Conservation (phyloP, 2,113 vertebrate genomes). For the Turnix velox region DNA sequence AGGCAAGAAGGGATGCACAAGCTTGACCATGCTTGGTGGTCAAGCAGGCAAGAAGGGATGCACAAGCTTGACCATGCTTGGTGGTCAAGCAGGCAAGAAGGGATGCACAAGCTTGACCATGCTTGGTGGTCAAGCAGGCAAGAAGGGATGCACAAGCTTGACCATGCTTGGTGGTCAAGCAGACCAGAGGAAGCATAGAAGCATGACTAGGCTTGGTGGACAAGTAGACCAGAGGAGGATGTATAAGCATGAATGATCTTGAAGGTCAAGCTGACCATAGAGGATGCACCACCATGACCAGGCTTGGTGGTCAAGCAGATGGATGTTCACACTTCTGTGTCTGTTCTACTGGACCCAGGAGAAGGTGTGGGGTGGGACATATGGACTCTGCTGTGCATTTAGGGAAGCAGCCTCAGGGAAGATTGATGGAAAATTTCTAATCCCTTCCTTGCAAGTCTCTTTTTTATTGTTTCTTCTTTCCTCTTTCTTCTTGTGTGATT, state of each 20-base stretch:
- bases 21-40: fast-evolving
- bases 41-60: too few species aligned
- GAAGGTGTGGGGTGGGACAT: background rate
- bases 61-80: too few species aligned
- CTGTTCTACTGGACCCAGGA: background rate
- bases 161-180: fast-evolving
- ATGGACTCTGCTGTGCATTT: background rate
- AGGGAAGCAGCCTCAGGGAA: background rate
- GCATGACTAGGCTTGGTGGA: fast-evolving
- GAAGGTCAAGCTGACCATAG: too few species aligned
- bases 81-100: background rate
- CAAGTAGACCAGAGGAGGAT: too few species aligned
- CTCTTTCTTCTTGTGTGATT: background rate
- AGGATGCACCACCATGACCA: too few species aligned
- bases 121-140: fast-evolving
- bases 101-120: too few species aligned
- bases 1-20: too few species aligned
- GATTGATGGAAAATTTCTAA: constrained; percentile 56
- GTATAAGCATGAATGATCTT: too few species aligned
- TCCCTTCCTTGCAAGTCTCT: constrained; percentile 11
- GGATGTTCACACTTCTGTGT: fast-evolving
- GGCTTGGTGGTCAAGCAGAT: background rate
- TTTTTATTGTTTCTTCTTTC: background rate
- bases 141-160: too few species aligned
- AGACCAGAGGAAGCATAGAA: too few species aligned